These are phyloP conservation scores for Leptestheria dahalacensis DNA, from an alignment of 1,140 invertebrate species.

Conservation along the genomic window DNA sequence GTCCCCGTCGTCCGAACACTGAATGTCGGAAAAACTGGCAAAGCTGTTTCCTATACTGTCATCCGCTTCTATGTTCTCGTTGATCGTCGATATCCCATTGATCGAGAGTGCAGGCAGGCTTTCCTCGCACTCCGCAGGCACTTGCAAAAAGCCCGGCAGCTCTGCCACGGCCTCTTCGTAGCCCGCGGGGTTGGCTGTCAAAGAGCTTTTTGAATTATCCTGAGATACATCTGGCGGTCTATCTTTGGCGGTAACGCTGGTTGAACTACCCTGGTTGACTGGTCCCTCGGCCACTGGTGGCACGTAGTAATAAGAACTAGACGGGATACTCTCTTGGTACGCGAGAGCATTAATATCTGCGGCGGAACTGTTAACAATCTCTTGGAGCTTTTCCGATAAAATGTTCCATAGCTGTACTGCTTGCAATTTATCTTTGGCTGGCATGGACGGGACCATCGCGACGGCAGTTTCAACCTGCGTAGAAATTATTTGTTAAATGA, in stretches of 20 bases:
- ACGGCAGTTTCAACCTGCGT: constrained; percentile 26
- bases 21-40: constrained; percentile 14
- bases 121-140: background rate
- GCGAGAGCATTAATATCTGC: constrained; percentile 23
- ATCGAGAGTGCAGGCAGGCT: background rate
- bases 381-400: constrained; percentile 26
- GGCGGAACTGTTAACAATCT: constrained; percentile 24
- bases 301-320: constrained; percentile 2
- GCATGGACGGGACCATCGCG: constrained; percentile 23
- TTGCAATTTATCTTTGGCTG: constrained; percentile 23
- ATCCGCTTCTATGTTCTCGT: constrained; percentile 1
- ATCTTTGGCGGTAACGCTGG: background rate
- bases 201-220: background rate
- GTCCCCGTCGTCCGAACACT: background rate
- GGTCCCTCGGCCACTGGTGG: background rate
- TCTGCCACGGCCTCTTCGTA: too few relatives aligned
- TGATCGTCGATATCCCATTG: background rate
- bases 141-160: background rate
- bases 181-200: too few relatives aligned
- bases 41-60: background rate
- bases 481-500: constrained; percentile 8
- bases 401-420: constrained; percentile 27
- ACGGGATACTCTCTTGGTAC: constrained; percentile 12
- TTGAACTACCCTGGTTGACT: background rate
- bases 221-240: background rate